These are phyloP conservation scores for Saturnia pavonia DNA, from an alignment of 2,888 invertebrate genomes.

Conservation along the genomic window DNA sequence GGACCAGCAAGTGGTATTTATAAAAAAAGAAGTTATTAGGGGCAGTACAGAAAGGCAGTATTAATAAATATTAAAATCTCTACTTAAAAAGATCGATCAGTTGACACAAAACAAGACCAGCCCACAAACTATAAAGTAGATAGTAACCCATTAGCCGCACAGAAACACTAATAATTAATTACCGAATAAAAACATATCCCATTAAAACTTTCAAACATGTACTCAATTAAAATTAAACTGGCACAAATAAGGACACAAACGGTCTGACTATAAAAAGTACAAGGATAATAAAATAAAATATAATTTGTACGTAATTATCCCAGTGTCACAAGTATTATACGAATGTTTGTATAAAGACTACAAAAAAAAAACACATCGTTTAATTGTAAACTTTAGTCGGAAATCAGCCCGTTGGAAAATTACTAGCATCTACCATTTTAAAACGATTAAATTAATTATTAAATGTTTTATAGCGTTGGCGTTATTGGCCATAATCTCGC, in stretches of 20 bases:
- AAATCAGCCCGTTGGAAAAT: background rate
- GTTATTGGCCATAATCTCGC: too few species aligned
- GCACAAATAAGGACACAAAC: slow-evolving; percentile 9
- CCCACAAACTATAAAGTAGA: background rate
- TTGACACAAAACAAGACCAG: background rate
- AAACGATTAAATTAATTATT: background rate
- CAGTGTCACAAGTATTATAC: background rate
- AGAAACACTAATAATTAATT: slow-evolving; percentile 9
- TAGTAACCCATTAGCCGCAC: background rate
- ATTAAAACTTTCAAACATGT: slow-evolving; percentile 11
- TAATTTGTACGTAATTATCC: background rate
- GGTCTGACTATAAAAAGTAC: background rate
- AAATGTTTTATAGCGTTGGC: too few species aligned
- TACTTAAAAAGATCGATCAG: too few species aligned
- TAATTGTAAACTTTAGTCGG: background rate
- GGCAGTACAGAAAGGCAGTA: too few species aligned
- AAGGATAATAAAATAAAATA: background rate
- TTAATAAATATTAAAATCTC: too few species aligned
- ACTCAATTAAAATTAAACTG: background rate
- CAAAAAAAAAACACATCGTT: background rate
- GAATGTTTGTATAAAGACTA: background rate
- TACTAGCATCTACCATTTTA: background rate
- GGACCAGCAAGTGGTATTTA: too few species aligned
- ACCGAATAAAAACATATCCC: slow-evolving; percentile 1
- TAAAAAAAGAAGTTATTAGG: too few species aligned